Percentiles rank a stretch among this genome's conserved stretches.
Evolutionary conservation across 1,140 invertebrate species (phyloP).

Genomic region (Aphis gossypii): DNA sequence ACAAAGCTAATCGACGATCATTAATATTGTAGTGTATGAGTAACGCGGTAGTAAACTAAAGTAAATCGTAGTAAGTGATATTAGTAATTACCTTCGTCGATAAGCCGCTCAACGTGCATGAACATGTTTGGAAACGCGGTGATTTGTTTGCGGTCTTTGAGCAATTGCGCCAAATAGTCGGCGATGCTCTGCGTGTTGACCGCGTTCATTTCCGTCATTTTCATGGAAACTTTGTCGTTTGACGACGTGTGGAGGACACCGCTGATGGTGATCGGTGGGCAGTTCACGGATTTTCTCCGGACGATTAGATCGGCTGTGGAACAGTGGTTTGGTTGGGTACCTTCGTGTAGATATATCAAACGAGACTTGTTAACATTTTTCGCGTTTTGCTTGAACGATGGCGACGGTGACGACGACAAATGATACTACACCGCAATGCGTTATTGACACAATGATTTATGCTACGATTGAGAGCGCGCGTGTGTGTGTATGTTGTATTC

Average conservation of each 20-base stretch:
- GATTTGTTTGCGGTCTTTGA: constrained; percentile 99
- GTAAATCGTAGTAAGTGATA: not conserved
- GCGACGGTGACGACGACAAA: not conserved
- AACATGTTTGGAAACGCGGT: constrained; percentile 99
- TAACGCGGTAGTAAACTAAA: not conserved
- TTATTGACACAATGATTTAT: constrained; percentile 27
- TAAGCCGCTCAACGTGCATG: constrained; percentile 96
- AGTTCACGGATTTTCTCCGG: constrained; percentile 14
- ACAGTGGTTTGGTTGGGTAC: not conserved
- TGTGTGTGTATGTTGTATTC: not conserved
- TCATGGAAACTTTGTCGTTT: constrained; percentile 37
- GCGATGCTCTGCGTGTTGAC: constrained; percentile 81
- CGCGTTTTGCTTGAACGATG: not conserved
- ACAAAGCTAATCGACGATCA: not conserved
- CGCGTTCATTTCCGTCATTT: constrained; percentile 57
- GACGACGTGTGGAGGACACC: constrained; percentile 4
- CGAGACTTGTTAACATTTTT: constrained; percentile 16
- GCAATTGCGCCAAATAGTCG: constrained; percentile 99
- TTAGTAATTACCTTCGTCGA: constrained; percentile 90
- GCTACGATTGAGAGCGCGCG: not conserved
- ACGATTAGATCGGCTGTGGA: not conserved
- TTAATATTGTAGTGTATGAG: not conserved
- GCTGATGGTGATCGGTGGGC: not conserved
- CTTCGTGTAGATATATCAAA: constrained; percentile 7
- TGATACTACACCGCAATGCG: not conserved